phyloP scores from a whole-genome alignment of 2,113 vertebrate species.

The Otocyon megalotis region DNA sequence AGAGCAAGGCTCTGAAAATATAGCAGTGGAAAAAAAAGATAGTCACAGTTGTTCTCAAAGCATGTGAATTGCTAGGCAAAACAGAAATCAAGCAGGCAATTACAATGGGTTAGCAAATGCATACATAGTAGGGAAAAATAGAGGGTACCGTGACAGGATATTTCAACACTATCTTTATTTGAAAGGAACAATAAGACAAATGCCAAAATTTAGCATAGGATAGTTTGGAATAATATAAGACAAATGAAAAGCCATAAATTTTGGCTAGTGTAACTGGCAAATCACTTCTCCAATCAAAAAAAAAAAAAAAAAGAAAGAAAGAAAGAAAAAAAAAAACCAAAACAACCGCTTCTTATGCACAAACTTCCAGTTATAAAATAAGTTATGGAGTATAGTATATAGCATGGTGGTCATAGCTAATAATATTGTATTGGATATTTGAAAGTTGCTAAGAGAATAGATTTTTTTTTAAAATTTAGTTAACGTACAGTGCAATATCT shows the following conservation, averaged over 20 bases:
- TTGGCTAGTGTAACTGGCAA: neutral
- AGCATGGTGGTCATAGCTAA: too few relatives aligned
- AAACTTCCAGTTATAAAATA: neutral
- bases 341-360: neutral
- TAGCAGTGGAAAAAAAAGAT: neutral
- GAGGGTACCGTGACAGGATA: rapidly evolving
- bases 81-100: too few relatives aligned
- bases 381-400: neutral
- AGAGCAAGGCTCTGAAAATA: neutral
- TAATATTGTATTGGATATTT: neutral
- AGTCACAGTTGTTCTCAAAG: neutral
- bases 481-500: neutral
- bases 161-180: neutral
- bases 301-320: neutral
- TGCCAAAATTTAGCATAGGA: neutral
- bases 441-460: neutral
- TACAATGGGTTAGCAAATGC: neutral
- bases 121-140: neutral
- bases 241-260: neutral
- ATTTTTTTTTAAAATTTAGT: neutral
- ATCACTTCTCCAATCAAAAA: neutral
- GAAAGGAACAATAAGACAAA: neutral
- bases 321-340: neutral
- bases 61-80: neutral
- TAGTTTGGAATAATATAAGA: neutral